These are phyloP conservation scores for Gymnothorax javanicus DNA, from an alignment of 2,797 vertebrate genomes.

Conservation along the genomic window DNA sequence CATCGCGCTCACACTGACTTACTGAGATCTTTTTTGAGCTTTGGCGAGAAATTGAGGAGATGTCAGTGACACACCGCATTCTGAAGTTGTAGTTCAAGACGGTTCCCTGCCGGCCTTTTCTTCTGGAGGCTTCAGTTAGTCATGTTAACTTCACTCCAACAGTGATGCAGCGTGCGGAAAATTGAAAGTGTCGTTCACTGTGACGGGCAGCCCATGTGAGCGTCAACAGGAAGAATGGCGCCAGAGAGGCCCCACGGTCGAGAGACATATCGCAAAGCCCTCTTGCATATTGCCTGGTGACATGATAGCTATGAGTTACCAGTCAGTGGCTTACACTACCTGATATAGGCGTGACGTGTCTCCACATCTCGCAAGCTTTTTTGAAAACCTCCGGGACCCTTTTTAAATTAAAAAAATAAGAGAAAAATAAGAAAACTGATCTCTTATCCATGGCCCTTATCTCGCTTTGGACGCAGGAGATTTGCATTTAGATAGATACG, in stretches of 20 bases:
- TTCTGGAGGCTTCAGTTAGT: constrained; percentile 9
- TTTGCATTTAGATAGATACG: constrained; percentile 81
- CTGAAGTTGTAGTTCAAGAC: constrained; percentile 47
- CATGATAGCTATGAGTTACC: not conserved
- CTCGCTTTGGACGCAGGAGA: constrained; percentile 58
- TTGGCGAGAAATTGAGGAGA: constrained; percentile 41
- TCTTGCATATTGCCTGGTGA: constrained; percentile 13
- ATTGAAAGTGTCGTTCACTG: constrained; percentile 68
- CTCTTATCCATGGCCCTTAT: constrained; percentile 35
- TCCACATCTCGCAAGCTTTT: constrained; percentile 31
- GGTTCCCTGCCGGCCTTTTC: constrained; percentile 52
- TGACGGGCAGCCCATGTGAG: constrained; percentile 27
- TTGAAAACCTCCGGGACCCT: constrained; percentile 42
- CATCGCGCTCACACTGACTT: not conserved
- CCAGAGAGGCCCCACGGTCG: constrained; percentile 1
- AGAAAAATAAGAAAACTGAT: constrained; percentile 35
- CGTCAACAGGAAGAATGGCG: not conserved
- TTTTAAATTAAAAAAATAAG: constrained; percentile 52
- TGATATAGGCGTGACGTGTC: not conserved
- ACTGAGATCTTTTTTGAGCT: not conserved
- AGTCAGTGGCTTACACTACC: not conserved
- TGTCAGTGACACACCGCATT: constrained; percentile 38
- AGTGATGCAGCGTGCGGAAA: constrained; percentile 66
- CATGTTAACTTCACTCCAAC: constrained; percentile 38
- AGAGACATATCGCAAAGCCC: constrained; percentile 29